These are phyloP conservation scores for Odontothrips loti DNA, from an alignment of 2,888 invertebrate genomes.

Conservation along the genomic window DNA sequence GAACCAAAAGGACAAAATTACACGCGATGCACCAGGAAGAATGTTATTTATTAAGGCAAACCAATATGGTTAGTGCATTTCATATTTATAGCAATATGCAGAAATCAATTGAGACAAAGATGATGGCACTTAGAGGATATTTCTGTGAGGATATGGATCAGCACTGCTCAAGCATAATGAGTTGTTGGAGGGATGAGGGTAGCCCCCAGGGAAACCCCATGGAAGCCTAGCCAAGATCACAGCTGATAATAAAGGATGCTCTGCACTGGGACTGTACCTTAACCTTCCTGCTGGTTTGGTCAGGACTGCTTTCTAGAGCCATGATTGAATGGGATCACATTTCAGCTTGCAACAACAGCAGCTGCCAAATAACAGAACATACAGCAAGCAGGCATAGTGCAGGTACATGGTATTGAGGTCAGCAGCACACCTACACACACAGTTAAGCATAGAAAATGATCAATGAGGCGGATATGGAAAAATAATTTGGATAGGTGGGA, in stretches of 20 bases:
- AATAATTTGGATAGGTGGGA: neutral
- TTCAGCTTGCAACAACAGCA: neutral
- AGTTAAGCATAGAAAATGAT: neutral
- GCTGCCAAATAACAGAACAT: neutral
- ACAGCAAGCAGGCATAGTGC: neutral
- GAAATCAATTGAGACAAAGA: neutral
- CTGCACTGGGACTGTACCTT: neutral
- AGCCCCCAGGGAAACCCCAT: too few relatives aligned
- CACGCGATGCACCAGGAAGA: neutral
- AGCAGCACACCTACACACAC: neutral
- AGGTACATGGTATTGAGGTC: neutral
- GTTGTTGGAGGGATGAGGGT: too few relatives aligned
- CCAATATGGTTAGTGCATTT: neutral
- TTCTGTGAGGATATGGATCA: too few relatives aligned
- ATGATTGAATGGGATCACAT: neutral
- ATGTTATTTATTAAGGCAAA: neutral
- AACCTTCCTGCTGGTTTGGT: neutral
- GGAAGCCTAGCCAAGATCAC: too few relatives aligned
- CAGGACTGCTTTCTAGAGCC: neutral
- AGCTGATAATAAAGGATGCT: too few relatives aligned
- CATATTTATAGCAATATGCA: neutral
- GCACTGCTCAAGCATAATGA: too few relatives aligned
- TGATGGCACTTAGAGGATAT: neutral
- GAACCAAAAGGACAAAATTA: neutral
- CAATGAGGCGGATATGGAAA: neutral